phyloP scores from a whole-genome alignment of 1,140 invertebrate genomes.

The Theocolax elegans region DNA sequence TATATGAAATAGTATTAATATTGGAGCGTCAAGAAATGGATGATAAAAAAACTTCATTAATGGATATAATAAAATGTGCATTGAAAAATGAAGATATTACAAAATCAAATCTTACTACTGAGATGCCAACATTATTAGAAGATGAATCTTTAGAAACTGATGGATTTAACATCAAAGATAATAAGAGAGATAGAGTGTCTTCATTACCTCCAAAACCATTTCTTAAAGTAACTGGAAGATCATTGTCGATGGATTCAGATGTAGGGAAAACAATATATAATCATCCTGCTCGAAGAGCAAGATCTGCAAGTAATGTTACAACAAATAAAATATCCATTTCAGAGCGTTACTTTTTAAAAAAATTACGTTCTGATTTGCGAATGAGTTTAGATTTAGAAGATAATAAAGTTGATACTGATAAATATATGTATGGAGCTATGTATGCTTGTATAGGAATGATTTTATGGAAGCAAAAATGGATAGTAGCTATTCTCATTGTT shows the following conservation, averaged over 20 bases:
- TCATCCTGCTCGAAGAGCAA: constrained; percentile 28
- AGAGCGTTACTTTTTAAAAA: constrained; percentile 58
- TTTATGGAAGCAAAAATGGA: constrained; percentile 78
- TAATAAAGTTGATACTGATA: constrained; percentile 66
- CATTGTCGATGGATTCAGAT: constrained; percentile 57
- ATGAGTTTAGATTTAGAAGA: constrained; percentile 65
- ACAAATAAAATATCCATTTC: constrained; percentile 40
- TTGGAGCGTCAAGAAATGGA: constrained; percentile 59
- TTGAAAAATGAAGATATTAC: constrained; percentile 51
- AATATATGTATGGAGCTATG: constrained; percentile 75
- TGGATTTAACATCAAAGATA: constrained; percentile 18
- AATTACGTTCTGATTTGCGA: constrained; percentile 65
- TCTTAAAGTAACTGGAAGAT: constrained; percentile 48
- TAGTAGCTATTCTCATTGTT: constrained; percentile 75
- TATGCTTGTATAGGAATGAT: constrained; percentile 78
- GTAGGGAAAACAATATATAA: constrained; percentile 41
- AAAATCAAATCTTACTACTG: not conserved
- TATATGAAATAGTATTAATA: constrained; percentile 67
- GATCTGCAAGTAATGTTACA: constrained; percentile 31
- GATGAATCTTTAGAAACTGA: constrained; percentile 44
- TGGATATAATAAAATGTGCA: constrained; percentile 54
- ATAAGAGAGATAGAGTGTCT: constrained; percentile 7
- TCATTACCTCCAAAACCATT: constrained; percentile 39
- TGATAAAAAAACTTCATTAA: constrained; percentile 57
- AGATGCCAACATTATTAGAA: constrained; percentile 43